Base-by-base conservation (phyloP, 1,140 invertebrate species). In the Achroia grisella region DNA sequence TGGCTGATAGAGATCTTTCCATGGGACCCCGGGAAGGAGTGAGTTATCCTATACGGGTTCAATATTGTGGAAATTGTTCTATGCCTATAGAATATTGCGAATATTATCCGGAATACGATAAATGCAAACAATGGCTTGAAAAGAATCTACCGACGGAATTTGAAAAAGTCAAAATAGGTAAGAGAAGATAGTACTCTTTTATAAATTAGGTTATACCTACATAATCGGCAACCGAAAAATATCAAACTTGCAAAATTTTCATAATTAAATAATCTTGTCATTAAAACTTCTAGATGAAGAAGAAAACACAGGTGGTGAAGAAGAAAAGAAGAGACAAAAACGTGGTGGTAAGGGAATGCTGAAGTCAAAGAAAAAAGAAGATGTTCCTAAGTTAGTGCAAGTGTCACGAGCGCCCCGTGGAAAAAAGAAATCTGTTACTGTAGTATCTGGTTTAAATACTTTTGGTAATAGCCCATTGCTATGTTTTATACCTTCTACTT, bases 401-500 rank as follows among this genome's bases (percentile, higher is more conserved):
- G 88, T 99, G 8, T 97, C 94, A 1, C 90, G 97, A 73, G 95
- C 97, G 27, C 95, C 97, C 10, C 89, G 98, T 63, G 98, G 98
- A 39, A 99, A 99, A 75, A 99, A 99, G 90, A 99, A 99, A 89
- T 98, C 94, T 39, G 97, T 99, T 0, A 99, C 98, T 23, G 93
- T 95, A 11, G 93, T 95, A 0, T 93, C 93, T 33, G 94, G 94
- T 33, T 83, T 97, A 29, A 95, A 91, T 73, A 95, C 95, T 54
- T 98, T 97, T 88, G 95, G 95, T 95, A 87, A 83, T 70, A 6
- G 2, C 17, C 2, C 2, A 23, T 23, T 23, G 17, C 6, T 6
- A 23, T 23, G 17, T 3, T 23, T 23, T 23, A 2, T 23, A n/a
- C 17, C 6, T 23, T 23, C 2, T 4, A 8, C 3, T 32, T 32